Conservation (phyloP, 2,888 invertebrate species). For the Watsonalla binaria region DNA sequence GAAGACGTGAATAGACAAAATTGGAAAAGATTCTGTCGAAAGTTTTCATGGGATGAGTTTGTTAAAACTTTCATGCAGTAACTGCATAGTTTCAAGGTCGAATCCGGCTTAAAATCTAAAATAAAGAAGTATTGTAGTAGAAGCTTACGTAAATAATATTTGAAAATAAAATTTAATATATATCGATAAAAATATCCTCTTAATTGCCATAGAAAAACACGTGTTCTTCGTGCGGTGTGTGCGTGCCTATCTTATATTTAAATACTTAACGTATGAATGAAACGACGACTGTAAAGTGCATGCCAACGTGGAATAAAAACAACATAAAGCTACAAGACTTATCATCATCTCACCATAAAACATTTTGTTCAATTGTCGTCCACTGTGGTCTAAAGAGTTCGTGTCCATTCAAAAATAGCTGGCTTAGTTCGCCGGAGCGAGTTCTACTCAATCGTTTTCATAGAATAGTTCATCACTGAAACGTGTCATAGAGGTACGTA, state of each 20-base stretch:
- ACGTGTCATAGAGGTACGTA: slow-evolving; percentile 48
- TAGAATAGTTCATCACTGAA: slow-evolving; percentile 64
- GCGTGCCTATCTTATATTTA: slow-evolving; percentile 50
- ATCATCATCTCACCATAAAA: slow-evolving; percentile 74
- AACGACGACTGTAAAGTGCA: slow-evolving; percentile 54
- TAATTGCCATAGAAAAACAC: slow-evolving; percentile 25
- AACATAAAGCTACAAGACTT: slow-evolving; percentile 56
- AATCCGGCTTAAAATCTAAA: no score
- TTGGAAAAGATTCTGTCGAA: no score
- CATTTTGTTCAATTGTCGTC: slow-evolving; percentile 66
- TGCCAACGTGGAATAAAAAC: slow-evolving; percentile 59
- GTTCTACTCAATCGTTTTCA: slow-evolving; percentile 46
- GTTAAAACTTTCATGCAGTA: no score
- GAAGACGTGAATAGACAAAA: no score
- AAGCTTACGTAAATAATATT: no score
- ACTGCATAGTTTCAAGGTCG: no score
- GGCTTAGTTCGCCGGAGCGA: slow-evolving; percentile 23
- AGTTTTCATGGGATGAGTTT: no score
- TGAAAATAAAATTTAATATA: no score
- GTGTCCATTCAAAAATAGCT: slow-evolving; percentile 63
- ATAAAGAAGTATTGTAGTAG: no score
- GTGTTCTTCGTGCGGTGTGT: slow-evolving; percentile 55
- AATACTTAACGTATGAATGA: slow-evolving; percentile 38
- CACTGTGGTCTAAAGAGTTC: slow-evolving; percentile 47
- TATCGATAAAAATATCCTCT: slow-evolving; percentile 2